Evolutionary conservation across 2,797 vertebrate genomes (phyloP).

Genomic region (Amblyraja radiata): DNA sequence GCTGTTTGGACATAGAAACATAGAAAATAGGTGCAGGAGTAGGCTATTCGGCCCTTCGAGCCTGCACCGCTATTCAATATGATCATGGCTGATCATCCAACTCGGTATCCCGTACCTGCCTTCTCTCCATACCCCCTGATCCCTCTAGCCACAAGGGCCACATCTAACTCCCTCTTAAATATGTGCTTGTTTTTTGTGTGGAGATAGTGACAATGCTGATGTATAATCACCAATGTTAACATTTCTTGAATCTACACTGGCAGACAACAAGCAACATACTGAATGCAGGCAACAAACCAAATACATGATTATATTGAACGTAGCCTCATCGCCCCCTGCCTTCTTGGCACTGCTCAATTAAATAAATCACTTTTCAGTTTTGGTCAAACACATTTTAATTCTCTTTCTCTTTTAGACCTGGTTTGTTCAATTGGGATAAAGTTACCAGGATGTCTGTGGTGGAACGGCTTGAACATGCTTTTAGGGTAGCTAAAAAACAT

Average conservation of each 20-base stretch:
- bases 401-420: constrained; percentile 61
- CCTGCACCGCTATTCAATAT: too few species aligned
- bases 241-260: not conserved
- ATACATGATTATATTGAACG: not conserved
- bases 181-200: not conserved
- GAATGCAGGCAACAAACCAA: not conserved
- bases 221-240: not conserved
- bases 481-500: constrained; percentile 77
- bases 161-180: too few species aligned
- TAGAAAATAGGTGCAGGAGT: too few species aligned
- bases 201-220: not conserved
- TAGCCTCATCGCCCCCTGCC: not conserved
- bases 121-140: too few species aligned
- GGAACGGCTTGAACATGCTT: constrained; percentile 84
- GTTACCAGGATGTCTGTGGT: constrained; percentile 63
- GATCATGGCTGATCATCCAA: too few species aligned
- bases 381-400: constrained; percentile 22
- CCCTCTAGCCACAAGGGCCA: too few species aligned
- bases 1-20: too few species aligned
- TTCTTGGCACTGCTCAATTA: too few species aligned
- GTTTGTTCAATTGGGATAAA: constrained; percentile 78
- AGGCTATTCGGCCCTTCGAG: too few species aligned
- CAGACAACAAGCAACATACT: too few species aligned
- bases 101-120: too few species aligned
- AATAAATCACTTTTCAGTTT: not conserved